Evolutionary conservation across 2,888 invertebrate genomes (phyloP).

Genomic region (Drosophila longiperda): DNA sequence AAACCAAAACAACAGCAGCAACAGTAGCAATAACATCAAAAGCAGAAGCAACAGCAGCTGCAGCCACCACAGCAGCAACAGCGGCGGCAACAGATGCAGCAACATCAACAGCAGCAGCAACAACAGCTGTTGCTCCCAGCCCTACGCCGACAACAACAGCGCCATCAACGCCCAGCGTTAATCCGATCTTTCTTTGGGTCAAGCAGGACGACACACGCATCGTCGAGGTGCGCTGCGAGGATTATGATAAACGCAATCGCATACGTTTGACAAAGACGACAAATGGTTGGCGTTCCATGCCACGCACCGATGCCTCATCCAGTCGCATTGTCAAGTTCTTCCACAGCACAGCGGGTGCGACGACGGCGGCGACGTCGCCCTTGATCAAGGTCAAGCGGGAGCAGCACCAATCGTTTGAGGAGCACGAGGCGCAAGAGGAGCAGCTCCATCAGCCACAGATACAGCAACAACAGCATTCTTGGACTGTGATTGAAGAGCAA

Average conservation of each 20-base stretch:
- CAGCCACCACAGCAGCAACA: not conserved
- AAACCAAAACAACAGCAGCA: slow-evolving; percentile 63
- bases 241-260: slow-evolving; percentile 94
- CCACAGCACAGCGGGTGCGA: slow-evolving; percentile 70
- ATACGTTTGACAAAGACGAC: slow-evolving; percentile 93
- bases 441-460: slow-evolving; percentile 4
- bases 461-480: slow-evolving; percentile 13
- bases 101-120: slow-evolving; percentile 21
- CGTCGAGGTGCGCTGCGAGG: slow-evolving; percentile 93
- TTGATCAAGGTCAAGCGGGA: slow-evolving; percentile 84
- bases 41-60: not conserved
- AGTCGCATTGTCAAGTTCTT: slow-evolving; percentile 81
- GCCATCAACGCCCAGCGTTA: slow-evolving; percentile 80
- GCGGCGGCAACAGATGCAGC: not conserved
- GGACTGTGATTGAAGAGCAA: slow-evolving; percentile 27
- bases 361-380: slow-evolving; percentile 69
- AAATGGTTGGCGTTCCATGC: slow-evolving; percentile 93
- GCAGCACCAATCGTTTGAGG: slow-evolving; percentile 47
- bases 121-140: slow-evolving; percentile 7
- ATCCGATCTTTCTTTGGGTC: slow-evolving; percentile 94
- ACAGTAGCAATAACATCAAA: slow-evolving; percentile 4
- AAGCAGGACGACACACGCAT: slow-evolving; percentile 92
- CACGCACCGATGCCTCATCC: slow-evolving; percentile 88
- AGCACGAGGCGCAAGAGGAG: slow-evolving; percentile 17
- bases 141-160: slow-evolving; percentile 36